Evolutionary conservation across 2,113 vertebrate species (phyloP), one percentile per base, ranked within the genome.

Genomic region (Xenotilapia caudafasciata): DNA sequence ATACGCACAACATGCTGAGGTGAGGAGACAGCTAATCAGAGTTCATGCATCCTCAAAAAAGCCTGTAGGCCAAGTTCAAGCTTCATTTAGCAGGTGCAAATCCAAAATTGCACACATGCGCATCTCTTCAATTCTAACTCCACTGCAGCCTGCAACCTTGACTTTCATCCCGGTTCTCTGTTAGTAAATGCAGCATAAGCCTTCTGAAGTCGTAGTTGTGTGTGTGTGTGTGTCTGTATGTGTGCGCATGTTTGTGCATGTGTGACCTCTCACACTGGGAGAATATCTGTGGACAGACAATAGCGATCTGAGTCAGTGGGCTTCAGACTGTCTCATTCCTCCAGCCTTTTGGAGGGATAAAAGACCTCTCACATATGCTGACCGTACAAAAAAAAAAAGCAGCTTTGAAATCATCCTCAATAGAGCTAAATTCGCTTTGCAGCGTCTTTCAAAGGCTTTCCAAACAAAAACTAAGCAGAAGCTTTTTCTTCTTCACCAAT

Each of bases 371-470:
- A 86, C 80, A 87, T 92, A 90, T 90, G 93, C 93, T 94, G 93
- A 94, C 93, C 84, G n/a, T 58, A 83, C 86, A 79, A 68, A 90
- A 93, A 68, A 90, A 42, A 86, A 93, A 88, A 86, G 56, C 54
- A 75, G 88, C 93, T 95, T 94, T 94, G 94, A 94, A 95, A 94
- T 94, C 91, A 90, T 79, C 86, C 82, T 95, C 93, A 91, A 86
- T 90, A 65, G 88, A 90, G 81, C 88, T 75, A 81, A 90, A 93
- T 88, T 92, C 73, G 80, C 89, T 91, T 87, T 68, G 68, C 60
- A 33, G 45, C 31, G 5, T 26, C 68, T 88, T 90, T 93, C 89
- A 93, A 93, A 94, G 83, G 86, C 83, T 88, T 88, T 86, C 15
- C 84, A 13, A 56, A 90, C 83, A 93, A 93, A 88, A 88, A 90